These are phyloP conservation scores for Reticulitermes speratus DNA, from an alignment of 1,140 invertebrate genomes.

Conservation along the genomic window DNA sequence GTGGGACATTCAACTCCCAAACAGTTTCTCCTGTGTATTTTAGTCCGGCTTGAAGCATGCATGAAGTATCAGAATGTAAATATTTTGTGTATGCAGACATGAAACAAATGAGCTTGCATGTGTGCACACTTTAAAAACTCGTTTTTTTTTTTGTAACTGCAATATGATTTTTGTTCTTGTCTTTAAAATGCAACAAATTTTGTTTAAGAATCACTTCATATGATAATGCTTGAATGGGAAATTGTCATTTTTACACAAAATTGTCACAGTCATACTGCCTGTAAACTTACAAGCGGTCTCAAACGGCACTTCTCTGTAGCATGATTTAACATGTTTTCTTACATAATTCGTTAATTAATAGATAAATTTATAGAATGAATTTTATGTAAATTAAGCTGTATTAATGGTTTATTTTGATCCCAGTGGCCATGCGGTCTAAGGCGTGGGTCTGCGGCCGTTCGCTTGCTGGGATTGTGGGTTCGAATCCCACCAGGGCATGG, in stretches of 20 bases:
- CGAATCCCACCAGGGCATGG: too few species aligned
- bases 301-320: background rate
- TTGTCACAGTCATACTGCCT: background rate
- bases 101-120: background rate
- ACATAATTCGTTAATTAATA: background rate
- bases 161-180: background rate
- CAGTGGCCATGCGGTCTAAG: too few species aligned
- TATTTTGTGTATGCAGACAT: background rate
- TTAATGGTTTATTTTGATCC: too few species aligned
- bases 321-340: background rate
- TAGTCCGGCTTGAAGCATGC: background rate
- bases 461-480: too few species aligned
- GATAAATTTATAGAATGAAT: background rate
- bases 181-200: background rate
- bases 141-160: background rate
- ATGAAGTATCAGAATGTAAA: background rate
- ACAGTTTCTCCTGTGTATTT: background rate
- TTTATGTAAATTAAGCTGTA: background rate
- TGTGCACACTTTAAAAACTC: background rate
- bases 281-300: background rate
- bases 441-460: too few species aligned
- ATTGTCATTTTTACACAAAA: background rate
- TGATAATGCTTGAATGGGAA: background rate
- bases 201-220: background rate
- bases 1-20: constrained; percentile 13